Percentiles rank a stretch among this genome's conserved stretches.
phyloP scores from a whole-genome alignment of 2,113 vertebrate species.

The Datnioides undecimradiatus region DNA sequence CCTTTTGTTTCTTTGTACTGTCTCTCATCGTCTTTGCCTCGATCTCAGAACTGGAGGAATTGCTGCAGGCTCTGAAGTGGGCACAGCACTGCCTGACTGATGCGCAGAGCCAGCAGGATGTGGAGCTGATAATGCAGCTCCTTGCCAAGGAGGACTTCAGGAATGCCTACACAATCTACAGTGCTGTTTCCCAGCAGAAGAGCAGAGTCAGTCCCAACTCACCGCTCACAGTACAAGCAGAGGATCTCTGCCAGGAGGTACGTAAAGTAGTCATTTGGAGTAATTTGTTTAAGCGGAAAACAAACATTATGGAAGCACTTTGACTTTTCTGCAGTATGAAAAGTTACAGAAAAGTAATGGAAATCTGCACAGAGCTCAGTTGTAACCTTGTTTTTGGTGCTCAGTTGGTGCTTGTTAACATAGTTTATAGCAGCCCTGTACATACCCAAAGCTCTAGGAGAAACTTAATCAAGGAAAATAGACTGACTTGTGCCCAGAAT shows the following conservation, averaged over 20 bases:
- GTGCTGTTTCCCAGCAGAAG: constrained; percentile 89
- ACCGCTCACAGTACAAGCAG: constrained; percentile 89
- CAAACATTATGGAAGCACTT: neutral
- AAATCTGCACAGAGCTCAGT: neutral
- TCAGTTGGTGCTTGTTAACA: neutral
- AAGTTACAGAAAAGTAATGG: neutral
- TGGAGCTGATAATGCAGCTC: constrained; percentile 89
- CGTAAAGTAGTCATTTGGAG: neutral
- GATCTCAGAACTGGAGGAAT: constrained; percentile 89
- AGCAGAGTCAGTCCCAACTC: constrained; percentile 89
- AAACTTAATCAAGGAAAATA: neutral
- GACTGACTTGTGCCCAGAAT: neutral
- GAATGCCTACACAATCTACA: constrained; percentile 92
- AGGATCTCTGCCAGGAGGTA: constrained; percentile 94
- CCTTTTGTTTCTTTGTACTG: neutral
- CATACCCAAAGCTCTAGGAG: neutral
- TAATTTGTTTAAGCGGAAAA: neutral
- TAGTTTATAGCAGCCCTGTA: neutral
- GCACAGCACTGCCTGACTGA: constrained; percentile 89
- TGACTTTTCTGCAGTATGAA: neutral
- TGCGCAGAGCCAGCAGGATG: constrained; percentile 94
- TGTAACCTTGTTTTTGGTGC: neutral
- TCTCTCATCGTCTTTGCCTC: constrained; percentile 2
- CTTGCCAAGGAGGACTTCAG: constrained; percentile 91
- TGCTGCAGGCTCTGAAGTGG: constrained; percentile 90